A percentile compares a stretch with the other conserved stretches of the same genome.
These are phyloP conservation scores for Netelia inedita DNA, from an alignment of 2,888 invertebrate genomes.

Conservation along the genomic window DNA sequence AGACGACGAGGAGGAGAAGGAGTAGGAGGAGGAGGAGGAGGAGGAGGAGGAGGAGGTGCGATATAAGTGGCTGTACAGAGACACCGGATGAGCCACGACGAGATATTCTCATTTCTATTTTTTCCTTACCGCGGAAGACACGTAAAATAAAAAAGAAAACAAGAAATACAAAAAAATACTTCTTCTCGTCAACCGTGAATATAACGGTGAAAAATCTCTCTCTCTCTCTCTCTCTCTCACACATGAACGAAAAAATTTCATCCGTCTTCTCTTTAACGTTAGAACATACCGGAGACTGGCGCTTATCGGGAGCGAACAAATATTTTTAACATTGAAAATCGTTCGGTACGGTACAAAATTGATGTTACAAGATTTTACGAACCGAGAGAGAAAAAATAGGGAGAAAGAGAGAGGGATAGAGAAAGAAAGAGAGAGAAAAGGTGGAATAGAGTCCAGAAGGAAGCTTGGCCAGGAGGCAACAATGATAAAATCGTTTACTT, in stretches of 20 bases:
- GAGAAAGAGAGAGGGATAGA: slow-evolving; percentile 19
- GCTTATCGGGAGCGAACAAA: slow-evolving; percentile 39
- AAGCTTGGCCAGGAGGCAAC: slow-evolving; percentile 61
- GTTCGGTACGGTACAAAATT: slow-evolving; percentile 54
- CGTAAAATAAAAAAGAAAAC: no score
- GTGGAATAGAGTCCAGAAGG: slow-evolving; percentile 10
- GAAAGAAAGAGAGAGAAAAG: background rate
- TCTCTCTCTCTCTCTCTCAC: background rate
- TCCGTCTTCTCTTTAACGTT: background rate
- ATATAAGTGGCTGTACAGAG: no score
- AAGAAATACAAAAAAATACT: background rate
- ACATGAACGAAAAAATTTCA: background rate
- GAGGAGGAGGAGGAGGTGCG: no score
- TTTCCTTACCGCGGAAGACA: background rate
- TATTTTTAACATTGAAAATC: slow-evolving; percentile 46
- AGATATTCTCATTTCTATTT: background rate
- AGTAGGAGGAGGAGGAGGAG: no score
- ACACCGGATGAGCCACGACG: background rate
- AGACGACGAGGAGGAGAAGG: no score
- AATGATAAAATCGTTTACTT: slow-evolving; percentile 62
- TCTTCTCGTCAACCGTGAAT: background rate
- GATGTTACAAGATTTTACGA: slow-evolving; percentile 32
- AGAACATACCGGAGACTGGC: background rate
- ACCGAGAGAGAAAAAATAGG: slow-evolving; percentile 19
- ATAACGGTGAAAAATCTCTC: background rate